Evolutionary conservation across 2,888 invertebrate genomes (phyloP), one percentile per base, ranked within the genome.

Genomic region (Phortica magna): DNA sequence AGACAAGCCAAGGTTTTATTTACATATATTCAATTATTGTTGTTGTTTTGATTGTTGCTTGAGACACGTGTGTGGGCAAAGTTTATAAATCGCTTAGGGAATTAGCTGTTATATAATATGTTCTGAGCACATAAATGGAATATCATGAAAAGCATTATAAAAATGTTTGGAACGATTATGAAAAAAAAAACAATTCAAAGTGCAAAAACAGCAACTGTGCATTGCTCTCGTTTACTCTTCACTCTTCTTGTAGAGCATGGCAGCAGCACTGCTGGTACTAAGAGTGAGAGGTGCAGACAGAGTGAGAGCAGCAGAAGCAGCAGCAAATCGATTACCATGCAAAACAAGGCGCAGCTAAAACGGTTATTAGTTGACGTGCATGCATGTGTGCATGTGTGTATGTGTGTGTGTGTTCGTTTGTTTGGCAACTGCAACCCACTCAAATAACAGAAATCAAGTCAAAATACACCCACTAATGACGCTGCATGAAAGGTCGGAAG

Each of bases 281-380:
- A n/a, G n/a, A n/a, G n/a, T n/a, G n/a, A n/a, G n/a, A n/a, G n/a
- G n/a, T 43, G 43, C 43, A 43, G 43, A 10, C 43, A 43, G 48
- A 31, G 31, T 31, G 31, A 31, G 31, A 61, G 14, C 39, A 43
- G 43, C 19, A 39, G 7, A 31, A 31, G 43, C 19, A 39, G 7
- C 55, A 31, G 43, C 70, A 71, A 71, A 71, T 71, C 70, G 70
- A 55, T 71, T 71, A 71, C 53, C 70, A 55, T 71, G 42, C 70
- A 55, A 71, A 71, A 71, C 53, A 31, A 71, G 53, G 70, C 42
- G 70, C 70, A 71, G 55, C 70, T 71, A 55, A 71, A 71, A 71
- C 39, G 31, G 43, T 71, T 53, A 71, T 71, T 71, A 53, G 17
- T 55, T 55, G 12, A n/a, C n/a, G n/a, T n/a, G 70, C n/a, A 31